Percentiles rank a stretch among this genome's conserved stretches.
Evolutionary conservation across 2,888 invertebrate species (phyloP).

Genomic region (Lottia gigantea): DNA sequence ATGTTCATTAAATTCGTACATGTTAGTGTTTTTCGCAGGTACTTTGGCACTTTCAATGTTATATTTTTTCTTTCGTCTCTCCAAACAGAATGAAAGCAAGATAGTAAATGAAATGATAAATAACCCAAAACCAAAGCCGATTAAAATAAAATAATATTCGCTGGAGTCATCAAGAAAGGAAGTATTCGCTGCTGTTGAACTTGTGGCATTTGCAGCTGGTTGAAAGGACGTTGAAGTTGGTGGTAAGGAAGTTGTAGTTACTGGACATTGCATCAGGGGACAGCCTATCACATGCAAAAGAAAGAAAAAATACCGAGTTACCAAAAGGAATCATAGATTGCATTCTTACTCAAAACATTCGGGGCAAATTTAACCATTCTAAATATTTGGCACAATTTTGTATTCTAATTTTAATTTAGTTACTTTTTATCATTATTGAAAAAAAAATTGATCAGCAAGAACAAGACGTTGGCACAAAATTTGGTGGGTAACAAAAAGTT

Average conservation of each 20-base stretch:
- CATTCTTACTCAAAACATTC: no score
- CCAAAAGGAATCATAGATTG: background rate
- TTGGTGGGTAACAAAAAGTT: no score
- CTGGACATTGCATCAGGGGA: slow-evolving; percentile 5
- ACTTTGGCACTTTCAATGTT: background rate
- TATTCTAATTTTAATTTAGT: no score
- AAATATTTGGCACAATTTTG: no score
- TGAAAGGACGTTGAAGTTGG: background rate
- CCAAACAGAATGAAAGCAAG: background rate
- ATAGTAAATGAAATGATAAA: background rate
- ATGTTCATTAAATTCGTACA: slow-evolving; percentile 3
- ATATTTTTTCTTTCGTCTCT: background rate
- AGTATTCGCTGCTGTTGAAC: background rate
- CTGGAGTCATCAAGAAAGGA: background rate
- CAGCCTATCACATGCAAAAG: slow-evolving; percentile 12
- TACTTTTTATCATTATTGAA: no score
- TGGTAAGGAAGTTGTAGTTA: background rate
- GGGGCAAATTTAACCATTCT: no score
- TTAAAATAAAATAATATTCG: background rate
- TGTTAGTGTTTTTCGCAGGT: background rate
- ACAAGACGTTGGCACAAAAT: no score
- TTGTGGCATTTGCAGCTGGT: background rate
- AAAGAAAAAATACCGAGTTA: slow-evolving; percentile 11
- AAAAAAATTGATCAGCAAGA: no score
- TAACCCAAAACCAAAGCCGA: background rate